phyloP scores from a whole-genome alignment of 1,140 invertebrate species.

The Lasioglossum baleicum region DNA sequence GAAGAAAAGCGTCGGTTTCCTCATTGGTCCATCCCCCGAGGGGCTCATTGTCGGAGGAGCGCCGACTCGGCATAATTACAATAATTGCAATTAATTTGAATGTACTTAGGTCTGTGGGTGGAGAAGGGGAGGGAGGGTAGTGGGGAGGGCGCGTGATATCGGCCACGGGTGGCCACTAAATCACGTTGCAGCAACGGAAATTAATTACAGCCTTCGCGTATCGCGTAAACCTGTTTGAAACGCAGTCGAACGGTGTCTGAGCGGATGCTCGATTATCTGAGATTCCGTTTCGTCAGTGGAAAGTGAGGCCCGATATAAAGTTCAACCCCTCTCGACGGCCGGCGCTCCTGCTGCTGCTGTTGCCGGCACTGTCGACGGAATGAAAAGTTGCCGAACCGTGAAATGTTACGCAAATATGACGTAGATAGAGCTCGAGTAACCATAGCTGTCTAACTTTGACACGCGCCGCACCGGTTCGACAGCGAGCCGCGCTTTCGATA shows the following conservation, averaged over 20 bases:
- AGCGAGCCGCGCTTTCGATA: background rate
- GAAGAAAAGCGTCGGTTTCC: too few relatives aligned
- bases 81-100: conserved; percentile 43
- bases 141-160: background rate
- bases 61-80: conserved; percentile 18
- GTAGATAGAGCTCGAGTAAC: conserved; percentile 13
- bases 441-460: conserved; percentile 1
- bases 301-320: background rate
- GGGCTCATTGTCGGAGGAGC: too few relatives aligned
- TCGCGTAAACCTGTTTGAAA: background rate
- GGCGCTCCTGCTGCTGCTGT: background rate
- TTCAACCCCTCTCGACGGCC: background rate
- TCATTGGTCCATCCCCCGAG: too few relatives aligned
- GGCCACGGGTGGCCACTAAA: conserved; percentile 28
- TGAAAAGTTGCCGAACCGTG: conserved; percentile 24
- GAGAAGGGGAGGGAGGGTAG: too few relatives aligned
- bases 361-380: background rate
- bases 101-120: background rate
- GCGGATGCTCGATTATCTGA: conserved; percentile 7
- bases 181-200: conserved; percentile 29
- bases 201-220: conserved; percentile 39
- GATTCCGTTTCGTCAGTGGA: background rate
- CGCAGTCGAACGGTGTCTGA: background rate
- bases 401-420: conserved; percentile 36
- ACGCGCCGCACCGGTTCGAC: background rate